Conservation (phyloP, 2,797 vertebrate genomes). For the Chaenodraco wilsoni region DNA sequence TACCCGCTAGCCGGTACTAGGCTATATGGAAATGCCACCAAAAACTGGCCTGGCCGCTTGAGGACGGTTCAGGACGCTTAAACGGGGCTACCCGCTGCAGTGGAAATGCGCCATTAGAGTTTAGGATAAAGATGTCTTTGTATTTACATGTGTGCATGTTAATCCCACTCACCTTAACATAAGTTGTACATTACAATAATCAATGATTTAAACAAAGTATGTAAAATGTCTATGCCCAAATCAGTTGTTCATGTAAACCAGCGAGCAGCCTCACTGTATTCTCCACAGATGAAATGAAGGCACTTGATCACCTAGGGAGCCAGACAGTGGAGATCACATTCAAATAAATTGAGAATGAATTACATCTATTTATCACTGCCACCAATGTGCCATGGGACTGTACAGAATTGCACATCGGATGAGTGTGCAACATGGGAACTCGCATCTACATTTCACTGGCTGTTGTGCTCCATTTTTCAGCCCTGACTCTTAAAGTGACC, state of each 20-base stretch:
- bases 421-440: slow-evolving; percentile 9
- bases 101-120: too few relatives aligned
- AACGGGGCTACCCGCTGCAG: too few relatives aligned
- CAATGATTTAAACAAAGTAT: slow-evolving; percentile 5
- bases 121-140: not conserved
- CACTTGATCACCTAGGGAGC: slow-evolving; percentile 35
- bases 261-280: slow-evolving; percentile 21
- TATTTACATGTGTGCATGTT: not conserved
- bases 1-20: too few relatives aligned
- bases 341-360: slow-evolving; percentile 62
- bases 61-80: too few relatives aligned
- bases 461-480: slow-evolving; percentile 32
- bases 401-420: not conserved
- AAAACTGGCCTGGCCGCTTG: too few relatives aligned
- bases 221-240: slow-evolving; percentile 15
- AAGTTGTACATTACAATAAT: slow-evolving; percentile 12
- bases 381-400: slow-evolving; percentile 16
- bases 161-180: slow-evolving; percentile 12
- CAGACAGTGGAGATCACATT: slow-evolving; percentile 43
- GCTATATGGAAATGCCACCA: too few relatives aligned
- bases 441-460: slow-evolving; percentile 2
- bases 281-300: slow-evolving; percentile 27
- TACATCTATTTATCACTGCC: slow-evolving; percentile 50
- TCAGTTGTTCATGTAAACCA: slow-evolving; percentile 19
- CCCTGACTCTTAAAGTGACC: slow-evolving; percentile 7